phyloP scores from a whole-genome alignment of 2,113 vertebrate genomes.

The Ptilonorhynchus violaceus region DNA sequence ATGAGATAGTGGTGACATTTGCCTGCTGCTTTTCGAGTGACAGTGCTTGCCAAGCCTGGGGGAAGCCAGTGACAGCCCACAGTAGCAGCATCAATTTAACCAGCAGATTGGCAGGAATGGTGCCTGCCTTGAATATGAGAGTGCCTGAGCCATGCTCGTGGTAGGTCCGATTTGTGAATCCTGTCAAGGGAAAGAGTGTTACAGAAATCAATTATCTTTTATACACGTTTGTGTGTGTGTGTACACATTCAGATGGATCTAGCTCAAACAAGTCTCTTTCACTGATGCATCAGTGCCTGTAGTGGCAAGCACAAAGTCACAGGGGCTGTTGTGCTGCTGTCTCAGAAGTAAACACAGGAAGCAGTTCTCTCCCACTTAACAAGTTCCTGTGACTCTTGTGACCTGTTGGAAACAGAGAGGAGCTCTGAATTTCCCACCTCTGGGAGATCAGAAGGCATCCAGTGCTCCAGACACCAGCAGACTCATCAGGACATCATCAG shows the following conservation, averaged over 20 bases:
- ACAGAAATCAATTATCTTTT: not conserved
- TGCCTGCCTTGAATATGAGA: not conserved
- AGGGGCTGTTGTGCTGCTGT: not conserved
- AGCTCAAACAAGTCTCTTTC: not conserved
- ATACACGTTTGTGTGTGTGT: not conserved
- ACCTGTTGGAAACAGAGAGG: not conserved
- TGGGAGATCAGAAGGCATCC: not conserved
- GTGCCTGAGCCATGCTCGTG: not conserved
- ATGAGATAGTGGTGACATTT: constrained; percentile 32
- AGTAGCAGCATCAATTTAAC: not conserved
- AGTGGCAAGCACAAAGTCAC: not conserved
- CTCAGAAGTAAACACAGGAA: not conserved
- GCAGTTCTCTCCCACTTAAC: not conserved
- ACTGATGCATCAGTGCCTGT: not conserved
- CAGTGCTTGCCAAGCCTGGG: not conserved
- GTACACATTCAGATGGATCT: not conserved
- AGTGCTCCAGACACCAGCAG: not conserved
- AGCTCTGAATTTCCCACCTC: not conserved
- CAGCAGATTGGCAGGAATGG: not conserved
- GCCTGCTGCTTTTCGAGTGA: constrained; percentile 37
- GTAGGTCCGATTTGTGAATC: not conserved
- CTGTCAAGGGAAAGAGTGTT: not conserved
- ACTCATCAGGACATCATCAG: not conserved
- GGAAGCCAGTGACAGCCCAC: not conserved
- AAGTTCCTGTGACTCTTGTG: not conserved